Evolutionary conservation across 2,888 invertebrate species (phyloP).

Genomic region (Aromia moschata): DNA sequence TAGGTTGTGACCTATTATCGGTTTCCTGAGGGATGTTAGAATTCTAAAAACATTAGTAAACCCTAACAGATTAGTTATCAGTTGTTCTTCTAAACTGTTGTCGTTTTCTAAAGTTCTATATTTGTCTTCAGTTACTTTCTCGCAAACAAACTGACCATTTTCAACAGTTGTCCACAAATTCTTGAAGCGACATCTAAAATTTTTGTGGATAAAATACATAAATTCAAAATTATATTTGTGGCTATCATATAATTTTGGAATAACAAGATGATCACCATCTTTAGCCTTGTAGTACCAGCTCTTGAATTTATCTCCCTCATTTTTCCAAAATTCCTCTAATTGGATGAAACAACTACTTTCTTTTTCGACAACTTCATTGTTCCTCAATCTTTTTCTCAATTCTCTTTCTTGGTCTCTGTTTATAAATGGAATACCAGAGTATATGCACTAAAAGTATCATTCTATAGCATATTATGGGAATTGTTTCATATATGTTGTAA

Average conservation of each 20-base stretch:
- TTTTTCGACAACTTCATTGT: conserved; percentile 61
- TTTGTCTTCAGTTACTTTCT: conserved; percentile 55
- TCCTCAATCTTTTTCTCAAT: conserved; percentile 43
- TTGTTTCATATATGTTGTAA: too few relatives aligned
- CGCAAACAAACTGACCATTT: conserved; percentile 57
- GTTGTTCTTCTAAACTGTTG: conserved; percentile 64
- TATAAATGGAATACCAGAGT: conserved; percentile 75
- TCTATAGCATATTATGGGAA: too few relatives aligned
- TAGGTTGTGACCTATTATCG: conserved; percentile 80
- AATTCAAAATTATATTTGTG: conserved; percentile 64
- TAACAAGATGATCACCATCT: conserved; percentile 48
- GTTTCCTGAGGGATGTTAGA: conserved; percentile 70
- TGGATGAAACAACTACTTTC: conserved; percentile 41
- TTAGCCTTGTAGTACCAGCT: conserved; percentile 57
- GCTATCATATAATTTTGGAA: conserved; percentile 45
- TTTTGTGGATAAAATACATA: conserved; percentile 69
- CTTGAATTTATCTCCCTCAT: conserved; percentile 53
- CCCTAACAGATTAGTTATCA: conserved; percentile 68
- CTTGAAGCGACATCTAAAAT: conserved; percentile 66
- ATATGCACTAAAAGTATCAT: conserved; percentile 74
- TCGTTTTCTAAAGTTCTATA: conserved; percentile 53
- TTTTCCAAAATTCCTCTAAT: conserved; percentile 50
- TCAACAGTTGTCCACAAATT: conserved; percentile 54
- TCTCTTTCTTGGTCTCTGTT: conserved; percentile 66
- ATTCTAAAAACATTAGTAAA: conserved; percentile 74